phyloP scores from a whole-genome alignment of 2,113 vertebrate genomes.

The Tychaedon coryphoeus region DNA sequence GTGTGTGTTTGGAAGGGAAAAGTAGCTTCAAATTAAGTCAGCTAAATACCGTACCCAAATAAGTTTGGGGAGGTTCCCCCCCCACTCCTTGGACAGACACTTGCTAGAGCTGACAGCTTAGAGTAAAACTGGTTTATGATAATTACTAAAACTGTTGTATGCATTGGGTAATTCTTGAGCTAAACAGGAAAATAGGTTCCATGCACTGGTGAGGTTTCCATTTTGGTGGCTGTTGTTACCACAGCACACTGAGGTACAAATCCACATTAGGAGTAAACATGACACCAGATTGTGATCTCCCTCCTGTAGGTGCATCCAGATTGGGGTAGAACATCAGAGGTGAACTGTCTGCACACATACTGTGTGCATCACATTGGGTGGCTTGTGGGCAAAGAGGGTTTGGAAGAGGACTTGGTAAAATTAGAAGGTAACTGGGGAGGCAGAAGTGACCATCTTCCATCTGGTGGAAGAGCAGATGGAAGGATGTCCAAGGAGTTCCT shows the following conservation, averaged over 20 bases:
- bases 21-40: constrained; percentile 37
- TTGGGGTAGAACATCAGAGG: background rate
- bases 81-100: background rate
- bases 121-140: constrained; percentile 2
- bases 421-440: background rate
- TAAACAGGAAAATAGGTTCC: background rate
- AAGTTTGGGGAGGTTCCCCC: background rate
- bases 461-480: background rate
- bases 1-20: constrained; percentile 38
- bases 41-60: background rate
- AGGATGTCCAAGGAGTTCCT: background rate
- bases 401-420: background rate
- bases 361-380: accelerated
- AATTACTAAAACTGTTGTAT: background rate
- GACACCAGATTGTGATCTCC: background rate
- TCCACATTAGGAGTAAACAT: accelerated
- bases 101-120: background rate
- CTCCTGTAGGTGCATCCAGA: background rate
- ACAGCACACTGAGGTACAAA: background rate
- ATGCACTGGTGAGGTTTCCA: background rate
- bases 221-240: background rate
- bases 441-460: background rate
- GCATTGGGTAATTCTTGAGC: background rate
- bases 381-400: background rate
- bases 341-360: accelerated